Conservation (phyloP, 2,113 vertebrate species). For the Motacilla tschutschensis region DNA sequence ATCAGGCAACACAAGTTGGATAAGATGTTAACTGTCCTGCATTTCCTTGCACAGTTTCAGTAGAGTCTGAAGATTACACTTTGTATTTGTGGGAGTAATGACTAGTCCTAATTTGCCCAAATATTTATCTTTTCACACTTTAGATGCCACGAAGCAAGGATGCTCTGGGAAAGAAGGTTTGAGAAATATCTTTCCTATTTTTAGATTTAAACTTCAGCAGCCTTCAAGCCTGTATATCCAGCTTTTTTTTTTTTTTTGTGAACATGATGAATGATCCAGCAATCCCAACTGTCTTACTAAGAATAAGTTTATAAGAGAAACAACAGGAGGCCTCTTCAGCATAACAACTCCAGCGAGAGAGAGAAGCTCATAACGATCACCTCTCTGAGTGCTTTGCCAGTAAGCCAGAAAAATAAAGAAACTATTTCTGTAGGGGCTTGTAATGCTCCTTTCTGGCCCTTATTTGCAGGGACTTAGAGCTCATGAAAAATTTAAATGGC, state of each 20-base stretch:
- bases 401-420: constrained; percentile 54
- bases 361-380: background rate
- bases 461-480: background rate
- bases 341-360: constrained; percentile 50
- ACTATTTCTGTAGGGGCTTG: background rate
- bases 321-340: constrained; percentile 40
- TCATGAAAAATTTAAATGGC: constrained; percentile 55
- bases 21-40: background rate
- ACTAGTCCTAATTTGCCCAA: background rate
- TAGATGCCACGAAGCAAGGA: background rate
- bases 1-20: background rate
- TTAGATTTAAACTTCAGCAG: background rate
- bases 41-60: background rate
- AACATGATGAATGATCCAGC: constrained; percentile 13
- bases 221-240: background rate
- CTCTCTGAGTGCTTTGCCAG: background rate
- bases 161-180: background rate
- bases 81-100: background rate
- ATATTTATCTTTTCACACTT: background rate
- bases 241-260: background rate
- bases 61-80: background rate
- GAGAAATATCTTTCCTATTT: background rate
- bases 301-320: constrained; percentile 9
- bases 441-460: background rate
- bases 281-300: background rate